Base-by-base conservation (phyloP, 2,888 invertebrate species). In the Drosophila birchii region DNA sequence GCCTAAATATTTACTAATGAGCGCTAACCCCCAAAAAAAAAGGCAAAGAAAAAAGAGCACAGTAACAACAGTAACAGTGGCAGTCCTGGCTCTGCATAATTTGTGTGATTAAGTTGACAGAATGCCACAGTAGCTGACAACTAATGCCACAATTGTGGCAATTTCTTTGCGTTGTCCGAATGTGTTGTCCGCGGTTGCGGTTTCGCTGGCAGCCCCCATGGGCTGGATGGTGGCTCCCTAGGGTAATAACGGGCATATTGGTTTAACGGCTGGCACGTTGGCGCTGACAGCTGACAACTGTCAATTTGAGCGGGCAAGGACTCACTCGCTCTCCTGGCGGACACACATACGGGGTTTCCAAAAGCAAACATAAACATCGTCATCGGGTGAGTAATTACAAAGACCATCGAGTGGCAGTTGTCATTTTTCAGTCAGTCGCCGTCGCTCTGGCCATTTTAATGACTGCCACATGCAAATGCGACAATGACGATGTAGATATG, bases 1-100 rank as follows among this genome's bases (percentile, higher is more conserved):
- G 68, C 78, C 58, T 75, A 78, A 84, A 88, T 89, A 78, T 78
- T 74, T 73, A 75, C 85, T 88, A 88, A 88, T 89, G 90, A 89
- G 89, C 69, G 78, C 71, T 85, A 81, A 85, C 88, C 88, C 86
- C 78, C 79, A 61, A 45, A 26, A 26, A 26, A n/a, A 11, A 20
- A 47, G n/a, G 71, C 29, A 29, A 29, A 8, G 29, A 29, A 34
- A 34, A 59, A 76, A 69, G 18, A 26, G 12, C n/a, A 55, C 32
- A 29, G 20, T 45, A 14, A 18, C 32, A 38, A n/a, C 34, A 47
- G 45, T 16, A 58, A n/a, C 49, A 9, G 32, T 8, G 44, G 34
- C 57, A 57, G 73, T 53, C 16, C 34, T 23, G 67, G 57, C 75
- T 32, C 43, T 76, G 64, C 75, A 75, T 75, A 75, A 75, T 75